Evolutionary conservation across 2,888 invertebrate genomes (phyloP).

Genomic region (Drepana falcataria): DNA sequence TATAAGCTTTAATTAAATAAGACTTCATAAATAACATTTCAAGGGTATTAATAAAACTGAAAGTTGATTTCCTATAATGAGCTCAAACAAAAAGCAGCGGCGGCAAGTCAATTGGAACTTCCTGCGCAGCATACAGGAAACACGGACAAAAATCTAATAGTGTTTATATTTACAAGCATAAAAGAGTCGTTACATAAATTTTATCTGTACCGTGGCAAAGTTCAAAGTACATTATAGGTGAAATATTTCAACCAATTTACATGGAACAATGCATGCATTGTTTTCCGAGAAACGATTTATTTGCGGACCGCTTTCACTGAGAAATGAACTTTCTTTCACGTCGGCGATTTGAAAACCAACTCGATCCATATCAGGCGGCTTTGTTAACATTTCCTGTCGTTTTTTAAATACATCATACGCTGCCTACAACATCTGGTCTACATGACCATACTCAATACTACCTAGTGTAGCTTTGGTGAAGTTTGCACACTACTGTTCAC

Average conservation of each 20-base stretch:
- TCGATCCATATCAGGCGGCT: slow-evolving; percentile 57
- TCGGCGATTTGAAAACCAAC: slow-evolving; percentile 48
- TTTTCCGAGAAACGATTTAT: slow-evolving; percentile 60
- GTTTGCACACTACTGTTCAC: not conserved
- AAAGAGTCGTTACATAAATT: slow-evolving; percentile 20
- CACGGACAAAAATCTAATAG: not conserved
- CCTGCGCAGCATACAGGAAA: not conserved
- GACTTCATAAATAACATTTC: no score
- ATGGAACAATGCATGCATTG: slow-evolving; percentile 71
- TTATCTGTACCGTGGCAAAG: slow-evolving; percentile 31
- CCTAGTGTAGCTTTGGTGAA: not conserved
- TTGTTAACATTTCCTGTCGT: slow-evolving; percentile 28
- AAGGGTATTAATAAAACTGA: no score
- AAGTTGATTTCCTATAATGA: no score
- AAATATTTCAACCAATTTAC: slow-evolving; percentile 62
- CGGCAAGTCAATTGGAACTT: not conserved
- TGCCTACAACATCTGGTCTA: not conserved
- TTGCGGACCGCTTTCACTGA: slow-evolving; percentile 61
- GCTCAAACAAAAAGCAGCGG: no score
- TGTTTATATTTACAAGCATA: not conserved
- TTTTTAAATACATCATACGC: not conserved
- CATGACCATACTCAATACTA: not conserved
- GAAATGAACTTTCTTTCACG: slow-evolving; percentile 59
- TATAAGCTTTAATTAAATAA: no score
- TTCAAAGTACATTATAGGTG: slow-evolving; percentile 36